phyloP scores from a whole-genome alignment of 2,113 vertebrate species.

The Hemicordylus capensis region DNA sequence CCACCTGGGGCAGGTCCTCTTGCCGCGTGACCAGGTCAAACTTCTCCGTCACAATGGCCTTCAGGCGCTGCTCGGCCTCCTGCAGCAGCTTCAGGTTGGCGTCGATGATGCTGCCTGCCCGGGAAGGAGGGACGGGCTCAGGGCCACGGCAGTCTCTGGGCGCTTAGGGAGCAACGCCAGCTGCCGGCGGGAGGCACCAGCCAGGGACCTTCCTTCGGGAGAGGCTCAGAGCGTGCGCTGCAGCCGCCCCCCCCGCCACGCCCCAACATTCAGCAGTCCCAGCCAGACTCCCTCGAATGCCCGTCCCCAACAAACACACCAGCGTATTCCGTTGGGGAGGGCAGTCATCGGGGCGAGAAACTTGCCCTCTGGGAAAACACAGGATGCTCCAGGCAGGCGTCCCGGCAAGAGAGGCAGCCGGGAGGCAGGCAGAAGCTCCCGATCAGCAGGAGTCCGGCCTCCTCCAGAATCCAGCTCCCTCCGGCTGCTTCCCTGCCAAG shows the following conservation, averaged over 20 bases:
- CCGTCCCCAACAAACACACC: background rate
- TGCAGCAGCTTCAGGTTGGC: conserved; percentile 92
- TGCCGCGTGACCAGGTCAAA: conserved; percentile 88
- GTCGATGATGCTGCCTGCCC: conserved; percentile 89
- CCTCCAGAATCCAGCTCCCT: background rate
- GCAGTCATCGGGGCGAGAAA: background rate
- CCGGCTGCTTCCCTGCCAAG: background rate
- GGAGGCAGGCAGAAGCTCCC: too few species aligned
- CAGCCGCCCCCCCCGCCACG: too few species aligned
- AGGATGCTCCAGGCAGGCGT: too few species aligned
- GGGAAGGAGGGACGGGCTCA: conserved; percentile 28
- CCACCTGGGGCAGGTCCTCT: conserved; percentile 91
- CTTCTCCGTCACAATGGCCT: conserved; percentile 91
- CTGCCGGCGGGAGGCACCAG: too few species aligned
- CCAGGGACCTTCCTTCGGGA: too few species aligned
- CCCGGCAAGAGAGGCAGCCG: too few species aligned
- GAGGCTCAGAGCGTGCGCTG: background rate
- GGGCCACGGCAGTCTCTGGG: background rate
- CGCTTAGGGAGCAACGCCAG: too few species aligned
- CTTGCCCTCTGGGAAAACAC: too few species aligned
- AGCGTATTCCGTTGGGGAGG: background rate
- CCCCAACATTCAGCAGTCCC: background rate
- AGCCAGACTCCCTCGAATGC: background rate
- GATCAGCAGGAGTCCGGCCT: too few species aligned
- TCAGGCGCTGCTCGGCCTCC: conserved; percentile 92